These are phyloP conservation scores for Ips typographus DNA, from an alignment of 1,140 invertebrate genomes.

Conservation along the genomic window DNA sequence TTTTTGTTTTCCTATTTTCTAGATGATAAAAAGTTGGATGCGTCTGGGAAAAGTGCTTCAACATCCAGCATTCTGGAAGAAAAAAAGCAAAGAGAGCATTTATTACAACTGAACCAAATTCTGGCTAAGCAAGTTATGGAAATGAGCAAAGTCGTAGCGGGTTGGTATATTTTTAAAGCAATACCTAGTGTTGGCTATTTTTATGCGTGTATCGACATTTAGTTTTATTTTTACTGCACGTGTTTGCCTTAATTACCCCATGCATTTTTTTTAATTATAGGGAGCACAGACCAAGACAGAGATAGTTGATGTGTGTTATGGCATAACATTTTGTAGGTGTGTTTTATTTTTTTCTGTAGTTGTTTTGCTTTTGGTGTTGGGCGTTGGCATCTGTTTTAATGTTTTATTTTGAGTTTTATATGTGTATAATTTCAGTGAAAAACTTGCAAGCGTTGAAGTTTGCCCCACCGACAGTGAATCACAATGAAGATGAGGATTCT, in stretches of 20 bases:
- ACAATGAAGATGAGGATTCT: constrained; percentile 63
- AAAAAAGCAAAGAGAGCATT: constrained; percentile 82
- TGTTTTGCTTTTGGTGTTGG: too few species aligned
- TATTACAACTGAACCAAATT: constrained; percentile 87
- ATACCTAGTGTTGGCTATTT: too few species aligned
- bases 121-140: constrained; percentile 92
- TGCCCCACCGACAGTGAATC: constrained; percentile 53
- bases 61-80: constrained; percentile 61
- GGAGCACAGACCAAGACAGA: constrained; percentile 26
- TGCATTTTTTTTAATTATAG: constrained; percentile 31
- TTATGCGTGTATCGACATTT: not conserved
- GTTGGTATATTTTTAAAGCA: constrained; percentile 53
- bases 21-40: constrained; percentile 42
- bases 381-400: not conserved
- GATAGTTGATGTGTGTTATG: constrained; percentile 34
- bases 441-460: constrained; percentile 69
- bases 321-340: constrained; percentile 30
- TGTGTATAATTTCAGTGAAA: constrained; percentile 61
- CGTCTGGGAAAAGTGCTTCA: constrained; percentile 43
- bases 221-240: constrained; percentile 12
- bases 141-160: constrained; percentile 90
- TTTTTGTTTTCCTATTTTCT: not conserved
- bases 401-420: constrained; percentile 7
- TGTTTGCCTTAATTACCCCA: constrained; percentile 25
- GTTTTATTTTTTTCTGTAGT: constrained; percentile 19